Base-by-base conservation (phyloP, 2,888 invertebrate species). In the Bembecia ichneumoniformis region DNA sequence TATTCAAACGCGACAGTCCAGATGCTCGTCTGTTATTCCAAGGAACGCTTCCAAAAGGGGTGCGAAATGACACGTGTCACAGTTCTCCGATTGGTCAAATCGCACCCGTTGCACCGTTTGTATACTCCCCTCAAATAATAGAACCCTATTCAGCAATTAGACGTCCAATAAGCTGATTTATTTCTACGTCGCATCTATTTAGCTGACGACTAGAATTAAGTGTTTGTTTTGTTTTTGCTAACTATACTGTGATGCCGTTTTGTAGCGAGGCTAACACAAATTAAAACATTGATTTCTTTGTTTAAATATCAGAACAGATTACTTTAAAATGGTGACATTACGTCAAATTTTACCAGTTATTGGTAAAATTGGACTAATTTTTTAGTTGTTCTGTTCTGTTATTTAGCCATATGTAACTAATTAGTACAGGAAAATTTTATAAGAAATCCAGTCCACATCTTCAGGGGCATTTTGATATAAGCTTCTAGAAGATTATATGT, bases 1-100 rank as follows among this genome's bases (percentile, higher is more conserved):
- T 28, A 9, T 5, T 9, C 7, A 13, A 40, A 40, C n/a, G 40
- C 46, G 1, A 57, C 55, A 55, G 54, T 52, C 2, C 1, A 59
- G 53, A 50, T 66, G 74, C 68, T 46, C 58, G 80, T 74, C 57
- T 72, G 55, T 48, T 71, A 79, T 76, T 77, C 77, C 76, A 74
- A 74, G 77, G 74, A 78, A 81, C 76, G 75, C 74, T 71, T 71
- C 69, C 68, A 67, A 69, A 81, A 81, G 81, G 83, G 83, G 83
- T 82, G 79, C 77, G 67, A 76, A 75, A 69, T 74, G 82, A 79
- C 84, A 83, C 83, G 83, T 78, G 82, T 77, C 81, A 60, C 59
- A 58, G 63, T 58, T 57, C 67, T 66, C 74, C 82, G 83, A 83
- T 83, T 83, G 83, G 81, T 74, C 75, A 69, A 74, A 71, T 68